A percentile compares a stretch with the other conserved stretches of the same genome.
These are phyloP conservation scores for Nannobrachium achirus DNA, from an alignment of 2,113 vertebrate genomes.

Conservation along the genomic window DNA sequence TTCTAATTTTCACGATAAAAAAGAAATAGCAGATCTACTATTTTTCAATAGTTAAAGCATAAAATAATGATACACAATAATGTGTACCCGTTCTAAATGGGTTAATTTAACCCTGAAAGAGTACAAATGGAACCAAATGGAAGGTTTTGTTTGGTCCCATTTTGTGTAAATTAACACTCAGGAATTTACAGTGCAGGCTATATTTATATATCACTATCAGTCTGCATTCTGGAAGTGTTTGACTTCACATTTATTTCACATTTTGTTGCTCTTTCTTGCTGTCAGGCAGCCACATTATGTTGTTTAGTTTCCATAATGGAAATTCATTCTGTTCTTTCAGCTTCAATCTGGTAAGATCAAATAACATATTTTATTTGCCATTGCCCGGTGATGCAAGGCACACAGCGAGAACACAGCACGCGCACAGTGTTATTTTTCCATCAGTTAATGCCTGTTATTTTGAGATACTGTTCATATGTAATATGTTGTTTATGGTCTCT, in stretches of 20 bases:
- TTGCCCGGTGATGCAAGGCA: slow-evolving; percentile 27
- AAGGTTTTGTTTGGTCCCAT: no score
- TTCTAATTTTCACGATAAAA: no score
- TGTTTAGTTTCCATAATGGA: slow-evolving; percentile 25
- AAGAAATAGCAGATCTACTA: no score
- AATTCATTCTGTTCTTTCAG: slow-evolving; percentile 36
- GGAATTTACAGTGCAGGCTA: slow-evolving; percentile 31
- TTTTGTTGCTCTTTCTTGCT: slow-evolving; percentile 36
- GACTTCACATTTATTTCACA: slow-evolving; percentile 58
- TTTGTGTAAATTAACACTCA: no score
- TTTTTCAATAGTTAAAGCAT: no score
- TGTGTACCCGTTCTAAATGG: no score
- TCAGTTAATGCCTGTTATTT: not conserved
- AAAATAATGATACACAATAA: no score
- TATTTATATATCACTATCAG: slow-evolving; percentile 68
- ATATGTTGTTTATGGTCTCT: slow-evolving; percentile 18
- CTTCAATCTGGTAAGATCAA: not conserved
- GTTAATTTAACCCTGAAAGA: no score
- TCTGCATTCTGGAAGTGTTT: slow-evolving; percentile 56
- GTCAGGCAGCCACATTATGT: slow-evolving; percentile 45
- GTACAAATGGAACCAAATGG: no score
- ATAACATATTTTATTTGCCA: slow-evolving; percentile 4
- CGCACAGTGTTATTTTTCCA: slow-evolving; percentile 4
- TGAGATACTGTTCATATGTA: not conserved
- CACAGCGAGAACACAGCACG: not conserved